These are phyloP conservation scores for Centropristis striata DNA, from an alignment of 2,113 vertebrate species.

Conservation along the genomic window DNA sequence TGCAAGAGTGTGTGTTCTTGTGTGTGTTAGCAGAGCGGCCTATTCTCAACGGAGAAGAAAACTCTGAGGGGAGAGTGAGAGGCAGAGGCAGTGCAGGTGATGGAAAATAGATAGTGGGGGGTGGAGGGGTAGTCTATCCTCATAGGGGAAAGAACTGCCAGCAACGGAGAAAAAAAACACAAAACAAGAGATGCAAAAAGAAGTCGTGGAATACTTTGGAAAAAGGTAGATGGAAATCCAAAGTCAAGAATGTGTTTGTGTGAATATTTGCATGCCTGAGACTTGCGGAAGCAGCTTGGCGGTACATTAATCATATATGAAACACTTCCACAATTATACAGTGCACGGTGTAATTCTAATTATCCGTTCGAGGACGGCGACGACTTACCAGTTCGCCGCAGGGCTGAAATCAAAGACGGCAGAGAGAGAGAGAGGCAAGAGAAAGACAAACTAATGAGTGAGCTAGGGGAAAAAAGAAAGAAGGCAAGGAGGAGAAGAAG, in stretches of 20 bases:
- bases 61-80: slow-evolving; percentile 13
- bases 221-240: background rate
- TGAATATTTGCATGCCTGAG: slow-evolving; percentile 8
- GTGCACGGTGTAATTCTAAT: slow-evolving; percentile 54
- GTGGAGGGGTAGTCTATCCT: background rate
- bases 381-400: slow-evolving; percentile 40
- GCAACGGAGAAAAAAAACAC: background rate
- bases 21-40: slow-evolving; percentile 10
- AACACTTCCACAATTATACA: slow-evolving; percentile 51
- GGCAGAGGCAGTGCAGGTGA: slow-evolving; percentile 16
- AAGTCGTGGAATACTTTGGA: background rate
- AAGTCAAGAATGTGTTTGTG: background rate
- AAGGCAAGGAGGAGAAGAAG: no score
- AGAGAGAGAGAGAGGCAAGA: background rate
- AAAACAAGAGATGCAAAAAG: background rate
- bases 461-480: background rate
- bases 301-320: slow-evolving; percentile 49
- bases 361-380: slow-evolving; percentile 48
- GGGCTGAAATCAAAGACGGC: slow-evolving; percentile 65
- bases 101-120: background rate
- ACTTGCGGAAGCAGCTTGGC: slow-evolving; percentile 4
- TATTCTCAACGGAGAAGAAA: slow-evolving; percentile 20
- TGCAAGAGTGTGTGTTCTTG: background rate
- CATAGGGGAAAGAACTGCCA: background rate
- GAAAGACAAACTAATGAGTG: slow-evolving; percentile 40